phyloP scores from a whole-genome alignment of 2,888 invertebrate species.

The Apoda limacodes region DNA sequence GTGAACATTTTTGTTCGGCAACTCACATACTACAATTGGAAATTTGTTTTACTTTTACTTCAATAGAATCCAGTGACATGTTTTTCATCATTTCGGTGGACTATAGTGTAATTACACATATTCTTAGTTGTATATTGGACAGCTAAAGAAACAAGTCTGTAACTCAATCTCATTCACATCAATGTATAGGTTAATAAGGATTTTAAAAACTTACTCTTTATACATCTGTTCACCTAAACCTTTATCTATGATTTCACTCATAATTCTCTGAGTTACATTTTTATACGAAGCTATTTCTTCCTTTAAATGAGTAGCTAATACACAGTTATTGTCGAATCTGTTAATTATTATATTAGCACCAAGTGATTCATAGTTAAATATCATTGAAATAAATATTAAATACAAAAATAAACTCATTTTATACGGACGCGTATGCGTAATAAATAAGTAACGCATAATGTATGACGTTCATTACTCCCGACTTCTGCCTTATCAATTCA shows the following conservation, averaged over 20 bases:
- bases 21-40: slow-evolving; percentile 8
- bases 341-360: no score
- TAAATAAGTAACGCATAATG: no score
- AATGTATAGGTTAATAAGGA: background rate
- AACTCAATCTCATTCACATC: slow-evolving; percentile 63
- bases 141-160: slow-evolving; percentile 71
- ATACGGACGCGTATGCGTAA: no score
- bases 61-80: slow-evolving; percentile 77
- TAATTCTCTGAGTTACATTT: slow-evolving; percentile 10
- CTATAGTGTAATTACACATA: slow-evolving; percentile 59
- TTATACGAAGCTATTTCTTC: slow-evolving; percentile 16
- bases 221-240: slow-evolving; percentile 10
- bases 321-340: no score
- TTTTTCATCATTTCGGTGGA: slow-evolving; percentile 51
- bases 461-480: no score
- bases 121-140: slow-evolving; percentile 79
- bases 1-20: slow-evolving; percentile 2
- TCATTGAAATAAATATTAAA: no score
- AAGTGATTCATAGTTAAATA: no score
- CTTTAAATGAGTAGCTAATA: slow-evolving; percentile 6
- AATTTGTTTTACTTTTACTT: no score
- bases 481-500: no score
- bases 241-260: slow-evolving; percentile 14
- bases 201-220: slow-evolving; percentile 12
- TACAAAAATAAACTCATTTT: no score